These are phyloP conservation scores for Pseudanteris insignis DNA, from an alignment of 2,888 invertebrate genomes.

Conservation along the genomic window DNA sequence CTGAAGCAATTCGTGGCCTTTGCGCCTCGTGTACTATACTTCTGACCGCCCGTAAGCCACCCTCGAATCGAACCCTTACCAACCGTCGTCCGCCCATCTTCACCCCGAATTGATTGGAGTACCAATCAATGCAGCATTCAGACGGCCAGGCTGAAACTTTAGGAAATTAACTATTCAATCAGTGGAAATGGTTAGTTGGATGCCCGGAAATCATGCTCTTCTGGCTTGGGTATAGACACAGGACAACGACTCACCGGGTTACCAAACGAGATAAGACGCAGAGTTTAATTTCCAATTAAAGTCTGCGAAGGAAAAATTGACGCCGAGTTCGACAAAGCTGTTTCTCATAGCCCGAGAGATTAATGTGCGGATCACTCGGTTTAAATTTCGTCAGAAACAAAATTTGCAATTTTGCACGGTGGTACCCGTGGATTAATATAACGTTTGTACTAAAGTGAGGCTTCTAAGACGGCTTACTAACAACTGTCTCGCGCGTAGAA, in stretches of 20 bases:
- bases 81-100: constrained; percentile 48
- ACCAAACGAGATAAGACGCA: constrained; percentile 55
- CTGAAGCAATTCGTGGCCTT: constrained; percentile 51
- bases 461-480: constrained; percentile 63
- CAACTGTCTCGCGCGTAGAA: constrained; percentile 48
- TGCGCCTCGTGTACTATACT: constrained; percentile 44
- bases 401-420: constrained; percentile 25
- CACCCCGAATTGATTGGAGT: constrained; percentile 64
- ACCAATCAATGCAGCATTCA: constrained; percentile 66
- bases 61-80: constrained; percentile 35
- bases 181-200: constrained; percentile 63
- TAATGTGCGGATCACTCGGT: constrained; percentile 23
- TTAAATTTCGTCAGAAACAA: constrained; percentile 24
- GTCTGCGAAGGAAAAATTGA: constrained; percentile 28
- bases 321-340: constrained; percentile 19
- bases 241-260: constrained; percentile 43
- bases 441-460: constrained; percentile 62
- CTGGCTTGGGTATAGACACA: constrained; percentile 27
- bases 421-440: constrained; percentile 55
- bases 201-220: constrained; percentile 56
- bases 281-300: constrained; percentile 64
- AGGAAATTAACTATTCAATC: constrained; percentile 66
- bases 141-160: constrained; percentile 63
- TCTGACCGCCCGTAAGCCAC: constrained; percentile 35
- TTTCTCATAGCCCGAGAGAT: constrained; percentile 16